Percentiles rank a stretch among this genome's conserved stretches.
Conservation (phyloP, 2,113 vertebrate species). For the Peromyscus leucopus region DNA sequence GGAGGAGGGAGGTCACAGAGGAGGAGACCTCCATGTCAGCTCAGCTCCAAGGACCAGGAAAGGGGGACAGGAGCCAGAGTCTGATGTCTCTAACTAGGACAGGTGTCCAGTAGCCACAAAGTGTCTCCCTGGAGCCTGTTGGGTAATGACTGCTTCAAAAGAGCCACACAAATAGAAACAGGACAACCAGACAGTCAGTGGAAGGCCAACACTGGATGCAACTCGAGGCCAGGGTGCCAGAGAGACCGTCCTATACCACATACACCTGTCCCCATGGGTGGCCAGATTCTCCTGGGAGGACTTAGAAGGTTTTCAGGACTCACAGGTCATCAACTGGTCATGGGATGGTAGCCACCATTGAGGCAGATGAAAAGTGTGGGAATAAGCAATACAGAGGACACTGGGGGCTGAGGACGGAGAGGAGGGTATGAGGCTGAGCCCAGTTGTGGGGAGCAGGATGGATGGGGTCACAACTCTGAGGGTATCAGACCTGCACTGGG, state of each 20-base stretch:
- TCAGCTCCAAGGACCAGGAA: background rate
- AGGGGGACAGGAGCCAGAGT: background rate
- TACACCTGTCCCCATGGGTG: fast-evolving
- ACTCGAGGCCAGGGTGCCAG: background rate
- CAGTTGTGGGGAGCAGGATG: background rate
- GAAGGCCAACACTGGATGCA: fast-evolving
- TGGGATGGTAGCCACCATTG: background rate
- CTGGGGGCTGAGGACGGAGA: background rate
- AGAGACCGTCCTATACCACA: fast-evolving
- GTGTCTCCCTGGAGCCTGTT: background rate
- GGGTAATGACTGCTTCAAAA: fast-evolving
- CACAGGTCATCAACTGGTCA: background rate
- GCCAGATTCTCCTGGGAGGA: fast-evolving
- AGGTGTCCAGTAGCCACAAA: background rate
- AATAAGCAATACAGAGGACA: fast-evolving
- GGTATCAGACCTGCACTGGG: too few species aligned
- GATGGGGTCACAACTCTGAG: background rate
- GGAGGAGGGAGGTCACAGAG: background rate
- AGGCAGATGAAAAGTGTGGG: too few species aligned
- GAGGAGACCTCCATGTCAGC: too few species aligned
- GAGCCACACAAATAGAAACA: fast-evolving
- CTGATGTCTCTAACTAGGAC: too few species aligned
- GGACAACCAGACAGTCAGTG: fast-evolving
- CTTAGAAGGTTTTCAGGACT: background rate
- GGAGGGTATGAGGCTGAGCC: fast-evolving